Evolutionary conservation across 1,140 invertebrate species (phyloP).

Genomic region (Euglossa dilemma): DNA sequence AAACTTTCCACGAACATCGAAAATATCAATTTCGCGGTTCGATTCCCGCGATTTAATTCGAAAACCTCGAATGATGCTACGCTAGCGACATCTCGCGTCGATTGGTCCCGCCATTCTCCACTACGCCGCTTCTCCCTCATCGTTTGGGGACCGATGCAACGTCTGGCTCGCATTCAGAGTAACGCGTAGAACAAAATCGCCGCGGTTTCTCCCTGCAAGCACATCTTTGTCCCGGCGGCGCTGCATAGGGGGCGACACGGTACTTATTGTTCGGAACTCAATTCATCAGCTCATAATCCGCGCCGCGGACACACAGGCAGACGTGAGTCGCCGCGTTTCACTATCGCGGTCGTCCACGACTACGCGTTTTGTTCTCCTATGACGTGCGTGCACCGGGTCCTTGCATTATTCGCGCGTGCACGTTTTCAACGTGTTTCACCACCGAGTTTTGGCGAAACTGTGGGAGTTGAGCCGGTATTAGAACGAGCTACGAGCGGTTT

Average conservation of each 20-base stretch:
- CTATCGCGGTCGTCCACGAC: constrained; percentile 5
- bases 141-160: no score
- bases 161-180: not conserved
- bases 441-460: not conserved
- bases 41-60: no score
- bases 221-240: constrained; percentile 22
- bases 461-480: not conserved
- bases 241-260: not conserved
- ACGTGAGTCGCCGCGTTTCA: constrained; percentile 21
- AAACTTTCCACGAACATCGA: no score
- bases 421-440: not conserved
- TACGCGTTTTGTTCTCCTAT: constrained; percentile 36
- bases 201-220: not conserved
- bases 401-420: constrained; percentile 21
- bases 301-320: not conserved
- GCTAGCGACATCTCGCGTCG: not conserved
- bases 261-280: constrained; percentile 22
- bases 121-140: no score
- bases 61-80: no score
- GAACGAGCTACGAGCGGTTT: no score
- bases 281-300: constrained; percentile 41
- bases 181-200: constrained; percentile 29
- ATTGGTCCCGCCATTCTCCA: not conserved
- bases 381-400: constrained; percentile 15
- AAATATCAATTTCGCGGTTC: no score